These are phyloP conservation scores for Acleris laterana DNA, from an alignment of 2,888 invertebrate genomes.

Conservation along the genomic window DNA sequence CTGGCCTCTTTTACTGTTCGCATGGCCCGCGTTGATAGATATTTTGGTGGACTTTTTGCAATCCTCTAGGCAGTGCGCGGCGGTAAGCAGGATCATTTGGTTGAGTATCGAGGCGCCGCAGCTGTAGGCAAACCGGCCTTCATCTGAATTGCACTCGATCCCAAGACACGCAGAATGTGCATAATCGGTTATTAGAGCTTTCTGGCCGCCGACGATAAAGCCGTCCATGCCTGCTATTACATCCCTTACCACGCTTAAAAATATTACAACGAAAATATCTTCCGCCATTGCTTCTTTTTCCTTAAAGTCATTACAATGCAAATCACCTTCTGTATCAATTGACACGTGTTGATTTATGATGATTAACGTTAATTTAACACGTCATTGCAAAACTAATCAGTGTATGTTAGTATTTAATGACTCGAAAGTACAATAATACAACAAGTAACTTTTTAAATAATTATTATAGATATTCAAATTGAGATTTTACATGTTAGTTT, in stretches of 20 bases:
- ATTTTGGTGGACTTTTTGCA: not conserved
- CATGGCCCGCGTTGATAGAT: not conserved
- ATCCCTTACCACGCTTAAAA: not conserved
- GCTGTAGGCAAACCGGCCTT: not conserved
- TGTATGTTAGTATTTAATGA: too few species aligned
- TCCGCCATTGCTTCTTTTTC: constrained; percentile 13
- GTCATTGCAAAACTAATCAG: too few species aligned
- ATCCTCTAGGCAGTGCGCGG: constrained; percentile 1
- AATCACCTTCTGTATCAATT: too few species aligned
- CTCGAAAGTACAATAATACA: too few species aligned
- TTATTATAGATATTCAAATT: too few species aligned
- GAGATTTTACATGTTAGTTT: too few species aligned
- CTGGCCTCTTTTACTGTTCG: not conserved
- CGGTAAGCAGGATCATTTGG: not conserved
- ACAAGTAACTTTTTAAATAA: too few species aligned
- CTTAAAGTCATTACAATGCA: too few species aligned
- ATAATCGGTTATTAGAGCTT: not conserved
- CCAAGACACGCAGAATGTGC: not conserved
- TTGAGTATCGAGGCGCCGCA: not conserved
- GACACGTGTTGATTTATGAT: too few species aligned
- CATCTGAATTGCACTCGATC: not conserved
- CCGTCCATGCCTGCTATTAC: not conserved
- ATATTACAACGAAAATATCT: not conserved
- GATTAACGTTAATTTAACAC: too few species aligned
- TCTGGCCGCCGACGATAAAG: not conserved